Base-by-base conservation (phyloP, 2,797 vertebrate genomes). In the Helostoma temminkii region DNA sequence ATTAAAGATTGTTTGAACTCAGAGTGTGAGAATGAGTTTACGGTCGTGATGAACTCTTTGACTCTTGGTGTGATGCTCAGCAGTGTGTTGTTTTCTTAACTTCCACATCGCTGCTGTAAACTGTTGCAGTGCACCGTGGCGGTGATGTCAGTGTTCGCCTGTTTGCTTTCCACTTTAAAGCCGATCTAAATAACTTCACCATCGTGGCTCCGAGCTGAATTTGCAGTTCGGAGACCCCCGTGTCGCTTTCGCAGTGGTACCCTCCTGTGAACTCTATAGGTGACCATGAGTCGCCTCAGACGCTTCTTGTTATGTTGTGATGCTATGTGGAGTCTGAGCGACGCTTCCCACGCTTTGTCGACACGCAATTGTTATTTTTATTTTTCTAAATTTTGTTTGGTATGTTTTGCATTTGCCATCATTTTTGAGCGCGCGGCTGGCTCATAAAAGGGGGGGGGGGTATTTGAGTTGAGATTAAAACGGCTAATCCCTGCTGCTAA, bases 241-340 rank as follows among this genome's bases (percentile, higher is more conserved):
- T 70, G 78, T 81, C 24, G 28, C 69, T 77, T 69, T 74, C 53
- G 80, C 71, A 59, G 73, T 91, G 91, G 89, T 91, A 71, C 81
- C 85, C 85, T 87, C 91, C 83, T 76, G 74, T 92, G 89, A 92
- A 93, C 91, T 91, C 88, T 88, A 78, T 84, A 82, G 71, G 75
- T 90, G 87, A 82, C 84, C 88, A 85, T 61, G 88, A 87, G 87
- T 84, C 78, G 75, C 82, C 83, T 89, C 82, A 76, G 84, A 89
- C 80, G 88, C 85, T 72, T 84, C 82, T 72, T 83, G 77, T 65
- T 72, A n/a, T 89, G 85, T 90, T 89, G 69, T 91, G 79, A 59
- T 75, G 74, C 78, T 62, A 50, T 69, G 78, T 76, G 81, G 66
- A 82, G 56, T 49, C 54, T 66, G 68, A 61, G 60, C 52, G 62